Evolutionary conservation across 2,888 invertebrate species (phyloP), one percentile per base, ranked within the genome.

Genomic region (Lochmaea capreae): DNA sequence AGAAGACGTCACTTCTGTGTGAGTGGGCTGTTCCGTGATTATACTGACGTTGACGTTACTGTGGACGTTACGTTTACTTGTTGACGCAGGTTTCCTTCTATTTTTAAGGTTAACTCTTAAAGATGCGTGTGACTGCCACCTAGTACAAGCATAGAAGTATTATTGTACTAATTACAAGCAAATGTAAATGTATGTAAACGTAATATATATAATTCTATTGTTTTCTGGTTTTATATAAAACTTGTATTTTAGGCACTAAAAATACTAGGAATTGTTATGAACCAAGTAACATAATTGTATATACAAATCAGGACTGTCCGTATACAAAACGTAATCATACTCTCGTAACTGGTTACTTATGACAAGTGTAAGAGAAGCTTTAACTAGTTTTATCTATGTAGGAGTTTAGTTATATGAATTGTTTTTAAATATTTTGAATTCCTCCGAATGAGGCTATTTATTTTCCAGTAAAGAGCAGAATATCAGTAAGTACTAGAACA

Each of bases 371-470:
- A 63, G 42, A 42, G 43, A 43, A 16, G 62, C 62, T 63, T 63
- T 12, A 63, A 43, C 33, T 14, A 39, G 43, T 18, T 39, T 63
- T 43, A 42, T 63, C 43, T 39, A 63, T 43, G 42, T 39, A 43
- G 43, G 39, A 42, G 62, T 42, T 63, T 42, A 42, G 62, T 43
- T 59, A 39, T 63, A 42, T 63, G 62, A 43, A 63, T 63, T 18
- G 43, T n/a, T 63, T 16, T 42, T 63, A 43, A 63, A 63, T 63
- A 16, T 42, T 63, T 63, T 63, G 26, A 59, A 12, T 59, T 59
- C 14, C 33, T 42, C 43, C 54, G 54, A 42, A 63, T 63, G 62
- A 43, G 43, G 62, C 26, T 63, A n/a, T 43, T 46, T 63, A 63
- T 43, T 63, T 39, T 43, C 12, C 43, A 63, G n/a, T 43, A 63